Base-by-base conservation (phyloP, 1,140 invertebrate species). In the Drosophila sucinea region DNA sequence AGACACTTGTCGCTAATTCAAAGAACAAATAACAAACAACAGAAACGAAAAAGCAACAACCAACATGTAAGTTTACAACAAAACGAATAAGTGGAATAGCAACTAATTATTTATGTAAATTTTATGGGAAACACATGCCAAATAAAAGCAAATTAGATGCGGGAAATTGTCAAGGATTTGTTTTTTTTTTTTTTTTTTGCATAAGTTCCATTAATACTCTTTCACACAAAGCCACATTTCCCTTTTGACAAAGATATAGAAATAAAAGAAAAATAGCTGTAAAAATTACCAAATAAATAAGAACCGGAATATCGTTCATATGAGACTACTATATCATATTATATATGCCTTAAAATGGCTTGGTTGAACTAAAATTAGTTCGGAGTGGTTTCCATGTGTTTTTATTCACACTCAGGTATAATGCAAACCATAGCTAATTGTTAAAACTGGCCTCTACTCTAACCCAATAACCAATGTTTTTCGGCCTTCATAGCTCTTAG, bases 51-150 rank as follows among this genome's bases (percentile, higher is more conserved):
- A 35, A 54, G 38, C 51, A 71, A 67, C 41, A 65, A 54, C 64
- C 60, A 38, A 38, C 64, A 76, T 82, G 82, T 86, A 86, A 87
- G 82, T 78, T 73, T 38, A 70, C 54, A 64, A 65, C 57, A 63
- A 62, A 29, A 69, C 57, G 3, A 64, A 66, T 8, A 57, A 8
- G 0, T 62, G 32, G 44, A 60, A 71, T 51, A 55, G 32, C 47
- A 51, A 57, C 38, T 62, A 41, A 11, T 32, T 47, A 47, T 30
- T 64, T 60, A 58, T 64, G 66, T 51, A 60, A 60, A 67, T 67
- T 72, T 68, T 40, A 67, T 64, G 62, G 33, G 33, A 38, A 61
- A 35, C 60, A 60, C 64, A 64, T 64, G 69, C 51, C 47, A 38
- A 35, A n/a, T 32, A 29, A 54, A 32, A 27, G 8, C 27, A 41